These are phyloP conservation scores for Eueremaeus valkanovi DNA, from an alignment of 2,888 invertebrate genomes.

Conservation along the genomic window DNA sequence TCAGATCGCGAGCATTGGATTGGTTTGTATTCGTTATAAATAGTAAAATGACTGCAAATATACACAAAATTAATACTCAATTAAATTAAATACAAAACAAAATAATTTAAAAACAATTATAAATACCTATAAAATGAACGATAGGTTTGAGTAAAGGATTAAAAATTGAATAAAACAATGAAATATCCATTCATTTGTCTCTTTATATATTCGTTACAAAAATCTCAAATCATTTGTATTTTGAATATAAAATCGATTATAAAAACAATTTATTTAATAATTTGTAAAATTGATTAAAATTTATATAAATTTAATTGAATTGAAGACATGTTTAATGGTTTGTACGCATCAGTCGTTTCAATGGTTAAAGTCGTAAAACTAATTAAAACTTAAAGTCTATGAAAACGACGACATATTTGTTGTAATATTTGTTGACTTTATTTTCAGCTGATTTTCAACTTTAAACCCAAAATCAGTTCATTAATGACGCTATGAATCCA, in stretches of 20 bases:
- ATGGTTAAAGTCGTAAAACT: too few relatives aligned
- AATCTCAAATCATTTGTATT: background rate
- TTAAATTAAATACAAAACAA: background rate
- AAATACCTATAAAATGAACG: background rate
- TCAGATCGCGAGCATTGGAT: background rate
- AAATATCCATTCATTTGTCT: conserved; percentile 16
- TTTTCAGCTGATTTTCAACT: conserved; percentile 15
- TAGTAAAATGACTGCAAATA: conserved; percentile 2
- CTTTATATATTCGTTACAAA: background rate
- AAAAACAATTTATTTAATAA: background rate
- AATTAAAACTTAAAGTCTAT: too few relatives aligned
- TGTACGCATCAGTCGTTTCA: too few relatives aligned
- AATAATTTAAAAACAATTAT: background rate
- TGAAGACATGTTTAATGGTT: background rate
- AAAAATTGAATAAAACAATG: background rate
- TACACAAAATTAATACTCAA: too few relatives aligned
- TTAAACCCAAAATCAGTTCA: background rate
- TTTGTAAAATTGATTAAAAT: background rate
- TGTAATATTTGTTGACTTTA: conserved; percentile 10
- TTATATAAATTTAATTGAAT: background rate
- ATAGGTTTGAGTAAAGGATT: background rate
- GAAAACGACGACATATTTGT: background rate
- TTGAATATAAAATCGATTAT: background rate
- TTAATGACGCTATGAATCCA: too few relatives aligned
- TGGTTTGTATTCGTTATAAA: background rate